Percentiles rank a stretch among this genome's conserved stretches.
These are phyloP conservation scores for Colossoma macropomum DNA, from an alignment of 2,113 vertebrate genomes.

Conservation along the genomic window DNA sequence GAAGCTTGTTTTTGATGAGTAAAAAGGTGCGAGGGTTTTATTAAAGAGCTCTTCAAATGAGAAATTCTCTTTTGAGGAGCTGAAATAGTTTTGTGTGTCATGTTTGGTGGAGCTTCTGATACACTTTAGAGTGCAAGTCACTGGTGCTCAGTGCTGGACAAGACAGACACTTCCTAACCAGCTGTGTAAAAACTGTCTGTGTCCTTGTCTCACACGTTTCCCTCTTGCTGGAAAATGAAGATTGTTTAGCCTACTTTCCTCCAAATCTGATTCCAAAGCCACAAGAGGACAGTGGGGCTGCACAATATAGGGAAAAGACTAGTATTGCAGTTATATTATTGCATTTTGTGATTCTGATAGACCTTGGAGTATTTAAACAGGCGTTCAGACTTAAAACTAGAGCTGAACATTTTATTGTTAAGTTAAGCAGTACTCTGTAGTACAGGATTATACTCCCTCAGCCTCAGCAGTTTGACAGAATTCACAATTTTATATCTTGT, in stretches of 20 bases:
- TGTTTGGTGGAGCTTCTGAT: background rate
- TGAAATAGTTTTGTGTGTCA: no score
- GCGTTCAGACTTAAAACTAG: no score
- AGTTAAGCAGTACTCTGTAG: no score
- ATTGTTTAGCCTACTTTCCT: background rate
- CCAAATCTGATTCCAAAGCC: background rate
- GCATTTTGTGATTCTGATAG: background rate
- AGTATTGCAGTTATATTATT: no score
- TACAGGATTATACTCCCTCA: no score
- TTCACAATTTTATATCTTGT: no score
- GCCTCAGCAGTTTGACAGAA: no score
- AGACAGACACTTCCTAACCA: slow-evolving; percentile 16
- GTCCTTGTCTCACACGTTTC: background rate
- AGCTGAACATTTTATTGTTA: no score
- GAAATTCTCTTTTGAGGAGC: no score
- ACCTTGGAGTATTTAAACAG: background rate
- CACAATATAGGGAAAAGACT: background rate
- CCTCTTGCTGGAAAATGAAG: background rate
- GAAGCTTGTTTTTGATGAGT: background rate
- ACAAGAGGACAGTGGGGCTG: background rate
- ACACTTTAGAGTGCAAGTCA: no score
- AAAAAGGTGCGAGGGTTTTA: background rate
- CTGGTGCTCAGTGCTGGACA: background rate
- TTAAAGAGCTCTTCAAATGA: background rate
- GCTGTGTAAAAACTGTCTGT: slow-evolving; percentile 11